Evolutionary conservation across 1,140 invertebrate species (phyloP).

Genomic region (Macrotrachela quadricornifera): DNA sequence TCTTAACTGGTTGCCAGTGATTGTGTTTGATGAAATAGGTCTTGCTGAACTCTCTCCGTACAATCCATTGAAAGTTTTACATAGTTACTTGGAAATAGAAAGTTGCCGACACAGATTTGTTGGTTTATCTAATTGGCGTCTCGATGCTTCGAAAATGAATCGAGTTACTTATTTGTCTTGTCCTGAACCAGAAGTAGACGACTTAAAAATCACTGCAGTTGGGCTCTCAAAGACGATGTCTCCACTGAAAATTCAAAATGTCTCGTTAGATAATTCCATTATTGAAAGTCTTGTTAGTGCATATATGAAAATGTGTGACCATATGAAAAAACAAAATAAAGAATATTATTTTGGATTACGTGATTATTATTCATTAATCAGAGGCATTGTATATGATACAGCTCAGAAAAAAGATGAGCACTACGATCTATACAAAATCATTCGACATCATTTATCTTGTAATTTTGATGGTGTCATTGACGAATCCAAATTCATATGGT

Average conservation of each 20-base stretch:
- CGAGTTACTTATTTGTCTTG: constrained; percentile 19
- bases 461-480: too few species aligned
- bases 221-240: too few species aligned
- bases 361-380: constrained; percentile 26
- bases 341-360: constrained; percentile 19
- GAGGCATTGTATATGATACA: background rate
- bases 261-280: background rate
- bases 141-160: constrained; percentile 16
- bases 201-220: background rate
- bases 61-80: constrained; percentile 24
- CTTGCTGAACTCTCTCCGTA: constrained; percentile 14
- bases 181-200: constrained; percentile 16
- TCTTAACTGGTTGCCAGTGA: too few species aligned
- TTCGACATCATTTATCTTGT: too few species aligned
- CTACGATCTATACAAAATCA: too few species aligned
- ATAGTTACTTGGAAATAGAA: constrained; percentile 12
- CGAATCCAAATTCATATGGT: too few species aligned
- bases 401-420: too few species aligned
- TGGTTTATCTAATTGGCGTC: constrained; percentile 15
- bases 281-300: constrained; percentile 13
- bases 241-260: too few species aligned
- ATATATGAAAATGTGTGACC: constrained; percentile 16
- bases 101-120: constrained; percentile 11
- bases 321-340: constrained; percentile 15
- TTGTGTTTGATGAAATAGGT: constrained; percentile 13